These are phyloP conservation scores for Tadarida brasiliensis DNA, from an alignment of 2,797 vertebrate genomes.

Conservation along the genomic window DNA sequence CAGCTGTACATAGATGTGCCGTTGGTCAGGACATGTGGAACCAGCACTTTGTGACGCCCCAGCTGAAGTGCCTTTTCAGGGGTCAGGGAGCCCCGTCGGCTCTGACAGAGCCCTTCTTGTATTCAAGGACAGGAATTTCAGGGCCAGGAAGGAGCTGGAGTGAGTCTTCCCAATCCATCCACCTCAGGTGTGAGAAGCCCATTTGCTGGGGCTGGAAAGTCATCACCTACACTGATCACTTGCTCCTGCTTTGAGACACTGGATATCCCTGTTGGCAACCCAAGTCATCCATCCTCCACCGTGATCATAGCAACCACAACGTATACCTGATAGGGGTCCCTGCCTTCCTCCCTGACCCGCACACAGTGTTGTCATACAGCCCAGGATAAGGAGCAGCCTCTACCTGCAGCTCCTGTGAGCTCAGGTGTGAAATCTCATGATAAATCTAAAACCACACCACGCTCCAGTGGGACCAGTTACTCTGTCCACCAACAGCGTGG, in stretches of 20 bases:
- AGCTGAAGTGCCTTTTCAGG: neutral
- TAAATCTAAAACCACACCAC: neutral
- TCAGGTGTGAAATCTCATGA: neutral
- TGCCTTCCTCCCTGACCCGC: no score
- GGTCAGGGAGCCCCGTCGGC: neutral
- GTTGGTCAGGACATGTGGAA: neutral
- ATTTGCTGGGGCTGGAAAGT: neutral
- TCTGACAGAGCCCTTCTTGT: neutral
- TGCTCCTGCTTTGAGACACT: neutral
- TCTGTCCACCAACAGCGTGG: neutral
- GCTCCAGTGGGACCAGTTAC: neutral
- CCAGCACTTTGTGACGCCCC: neutral
- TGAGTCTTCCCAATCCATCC: neutral
- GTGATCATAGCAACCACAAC: neutral
- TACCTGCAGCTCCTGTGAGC: neutral
- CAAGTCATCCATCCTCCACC: neutral
- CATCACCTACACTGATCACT: neutral
- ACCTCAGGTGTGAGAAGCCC: neutral
- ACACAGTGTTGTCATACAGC: neutral
- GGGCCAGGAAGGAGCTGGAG: neutral
- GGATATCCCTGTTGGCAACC: neutral
- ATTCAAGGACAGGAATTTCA: neutral
- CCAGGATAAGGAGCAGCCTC: neutral
- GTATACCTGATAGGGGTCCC: rapidly evolving
- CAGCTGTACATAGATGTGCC: neutral